Base-by-base conservation (phyloP, 2,113 vertebrate species). In the Channa maculata region DNA sequence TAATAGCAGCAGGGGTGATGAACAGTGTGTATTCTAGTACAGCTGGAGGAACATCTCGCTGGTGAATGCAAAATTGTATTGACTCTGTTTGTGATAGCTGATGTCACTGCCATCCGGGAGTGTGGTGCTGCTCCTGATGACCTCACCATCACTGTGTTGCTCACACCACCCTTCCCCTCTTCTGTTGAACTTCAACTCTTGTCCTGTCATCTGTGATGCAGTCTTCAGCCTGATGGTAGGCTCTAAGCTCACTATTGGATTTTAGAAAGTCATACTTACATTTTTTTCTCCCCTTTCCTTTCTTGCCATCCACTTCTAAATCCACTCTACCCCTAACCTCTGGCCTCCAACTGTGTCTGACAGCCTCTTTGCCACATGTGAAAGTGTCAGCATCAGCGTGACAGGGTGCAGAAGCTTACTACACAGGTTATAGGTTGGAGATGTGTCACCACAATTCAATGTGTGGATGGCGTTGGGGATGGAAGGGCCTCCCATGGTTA, bases 311-410 rank as follows among this genome's bases (percentile, higher is more conserved):
- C 69, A 41, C 65, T 43, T 71, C 36, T 53, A 64, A 67, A 69
- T 73, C 82, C 61, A 66, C 68, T 79, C 37, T 43, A 24, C 50
- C 6, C 3, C 60, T 64, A 65, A 85, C 84, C 69, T 74, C 60
- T 65, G 71, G 34, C 65, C 84, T 77, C 77, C 48, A 39, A 8
- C 46, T 43, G 33, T 50, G 59, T 74, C 60, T 77, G 74, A 74
- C 76, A 79, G 69, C 68, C 66, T 73, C 50, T 70, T 55, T 84
- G 65, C 77, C 44, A 59, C 37, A 61, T 71, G 80, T 72, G 70
- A 82, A 86, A 76, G 86, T 84, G 85, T 80, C 82, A 80, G 50
- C 55, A 41, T 65, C 75, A 67, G 75, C 68, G 41, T 79, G 77
- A 77, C 44, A 44, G 39, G 51, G 45, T 53, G 65, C 75, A 68